Percentiles rank a stretch among this genome's conserved stretches.
Evolutionary conservation across 2,113 vertebrate species (phyloP).

Genomic region (Callipepla californica): DNA sequence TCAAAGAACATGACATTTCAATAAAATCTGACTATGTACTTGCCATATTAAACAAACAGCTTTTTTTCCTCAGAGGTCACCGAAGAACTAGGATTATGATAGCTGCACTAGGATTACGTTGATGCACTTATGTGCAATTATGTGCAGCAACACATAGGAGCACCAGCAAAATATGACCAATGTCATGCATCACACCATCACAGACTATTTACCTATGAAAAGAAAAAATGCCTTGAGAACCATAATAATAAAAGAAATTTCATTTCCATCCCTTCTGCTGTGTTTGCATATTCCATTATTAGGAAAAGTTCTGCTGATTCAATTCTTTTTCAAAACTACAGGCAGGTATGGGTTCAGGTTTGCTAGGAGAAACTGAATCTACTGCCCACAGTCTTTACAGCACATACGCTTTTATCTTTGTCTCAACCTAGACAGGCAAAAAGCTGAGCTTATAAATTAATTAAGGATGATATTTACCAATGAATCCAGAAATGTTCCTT

Average conservation of each 20-base stretch:
- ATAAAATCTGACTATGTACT: not conserved
- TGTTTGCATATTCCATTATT: not conserved
- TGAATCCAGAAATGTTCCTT: not conserved
- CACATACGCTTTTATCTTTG: not conserved
- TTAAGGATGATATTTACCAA: not conserved
- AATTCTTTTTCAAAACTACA: not conserved
- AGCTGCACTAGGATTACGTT: no score
- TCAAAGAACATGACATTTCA: not conserved
- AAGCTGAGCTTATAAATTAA: not conserved
- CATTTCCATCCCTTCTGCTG: not conserved
- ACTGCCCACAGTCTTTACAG: not conserved
- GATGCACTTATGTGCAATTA: not conserved
- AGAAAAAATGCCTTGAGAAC: not conserved
- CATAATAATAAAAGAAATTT: not conserved
- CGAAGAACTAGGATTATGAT: not conserved
- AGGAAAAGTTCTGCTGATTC: not conserved
- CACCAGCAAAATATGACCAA: not conserved
- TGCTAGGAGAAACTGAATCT: not conserved
- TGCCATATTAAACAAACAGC: not conserved
- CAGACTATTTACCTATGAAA: not conserved
- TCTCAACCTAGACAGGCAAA: not conserved
- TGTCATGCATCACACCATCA: not conserved
- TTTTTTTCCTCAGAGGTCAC: not conserved
- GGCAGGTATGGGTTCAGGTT: fast-evolving
- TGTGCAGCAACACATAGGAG: not conserved